Percentiles rank a stretch among this genome's conserved stretches.
phyloP scores from a whole-genome alignment of 2,888 invertebrate species.

The Ophraella communa region DNA sequence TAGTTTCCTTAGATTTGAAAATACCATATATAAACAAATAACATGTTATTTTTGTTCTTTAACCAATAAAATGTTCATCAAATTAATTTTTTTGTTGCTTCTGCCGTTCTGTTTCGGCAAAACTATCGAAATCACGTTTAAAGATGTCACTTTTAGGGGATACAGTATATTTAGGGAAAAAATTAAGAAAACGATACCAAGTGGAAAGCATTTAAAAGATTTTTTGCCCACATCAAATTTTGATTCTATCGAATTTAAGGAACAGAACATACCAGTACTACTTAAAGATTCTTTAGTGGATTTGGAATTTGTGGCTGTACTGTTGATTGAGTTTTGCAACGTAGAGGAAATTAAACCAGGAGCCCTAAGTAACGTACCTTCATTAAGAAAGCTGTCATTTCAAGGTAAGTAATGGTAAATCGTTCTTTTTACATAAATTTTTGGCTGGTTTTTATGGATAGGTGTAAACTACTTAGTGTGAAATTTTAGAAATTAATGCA shows the following conservation, averaged over 20 bases:
- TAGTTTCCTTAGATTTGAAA: no score
- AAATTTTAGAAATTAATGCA: no score
- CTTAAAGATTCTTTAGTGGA: slow-evolving; percentile 42
- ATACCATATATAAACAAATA: no score
- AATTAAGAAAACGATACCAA: slow-evolving; percentile 42
- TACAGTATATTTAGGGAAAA: slow-evolving; percentile 44
- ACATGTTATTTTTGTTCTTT: no score
- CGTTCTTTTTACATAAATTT: no score
- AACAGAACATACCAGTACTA: slow-evolving; percentile 45
- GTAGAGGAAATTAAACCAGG: slow-evolving; percentile 43
- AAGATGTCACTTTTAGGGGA: slow-evolving; percentile 45
- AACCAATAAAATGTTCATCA: slow-evolving; percentile 2
- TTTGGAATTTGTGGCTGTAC: slow-evolving; percentile 44
- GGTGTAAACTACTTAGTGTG: no score
- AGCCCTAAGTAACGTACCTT: slow-evolving; percentile 40
- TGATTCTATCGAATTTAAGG: slow-evolving; percentile 44
- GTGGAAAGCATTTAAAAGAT: slow-evolving; percentile 42
- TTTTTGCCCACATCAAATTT: slow-evolving; percentile 40
- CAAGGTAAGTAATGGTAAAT: slow-evolving; percentile 32
- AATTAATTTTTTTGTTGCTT: slow-evolving; percentile 14
- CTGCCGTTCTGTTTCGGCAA: slow-evolving; percentile 28
- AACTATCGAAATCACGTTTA: slow-evolving; percentile 40
- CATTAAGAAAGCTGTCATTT: slow-evolving; percentile 37
- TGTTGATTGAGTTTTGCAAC: slow-evolving; percentile 39
- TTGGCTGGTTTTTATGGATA: no score